Base-by-base conservation (phyloP, 2,113 vertebrate species). In the Holacanthus passer region DNA sequence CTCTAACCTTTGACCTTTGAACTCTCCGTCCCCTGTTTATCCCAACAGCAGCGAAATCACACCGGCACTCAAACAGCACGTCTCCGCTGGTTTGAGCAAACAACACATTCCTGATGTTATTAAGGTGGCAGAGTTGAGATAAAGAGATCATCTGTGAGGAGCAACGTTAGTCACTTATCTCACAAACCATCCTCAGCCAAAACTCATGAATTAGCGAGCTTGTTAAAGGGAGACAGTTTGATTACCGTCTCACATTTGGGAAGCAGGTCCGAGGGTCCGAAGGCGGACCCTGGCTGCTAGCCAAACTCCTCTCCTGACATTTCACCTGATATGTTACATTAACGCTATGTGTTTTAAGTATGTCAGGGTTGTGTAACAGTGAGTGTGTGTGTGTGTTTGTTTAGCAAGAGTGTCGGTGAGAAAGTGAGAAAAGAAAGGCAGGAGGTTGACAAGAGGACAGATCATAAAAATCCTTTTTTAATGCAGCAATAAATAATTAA, bases 301-400 rank as follows among this genome's bases (percentile, higher is more conserved):
- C 52, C 65, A 62, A 13, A 59, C 29, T 13, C 64, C 41, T 27
- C 70, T 77, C 71, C 60, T 90, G 88, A 93, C 91, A 90, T 93
- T 92, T 93, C 85, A 93, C 85, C 77, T 79, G 92, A 92, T 91
- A 90, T 78, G 79, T 74, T 79, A 77, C 60, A 48, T 80, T 76
- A 64, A 77, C 59, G 29, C 73, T 48, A 45, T 52, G 83, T 74
- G 50, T 32, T 16, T 52, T 4, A 1, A 52, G 65, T 41, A 55
- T 60, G 52, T 59, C 73, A 22, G 47, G 27, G 69, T 68, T 72
- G 77, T 66, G 75, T 4, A 39, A 55, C 29, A 68, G 45, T 7
- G 47, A 70, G 62, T 16, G 22, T 62, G 35, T 62, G 63, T 47
- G 43, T 31, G 27, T 76, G 35, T 77, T 20, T 82, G 58, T 66